phyloP scores from a whole-genome alignment of 2,888 invertebrate species.

The Idaea straminata region DNA sequence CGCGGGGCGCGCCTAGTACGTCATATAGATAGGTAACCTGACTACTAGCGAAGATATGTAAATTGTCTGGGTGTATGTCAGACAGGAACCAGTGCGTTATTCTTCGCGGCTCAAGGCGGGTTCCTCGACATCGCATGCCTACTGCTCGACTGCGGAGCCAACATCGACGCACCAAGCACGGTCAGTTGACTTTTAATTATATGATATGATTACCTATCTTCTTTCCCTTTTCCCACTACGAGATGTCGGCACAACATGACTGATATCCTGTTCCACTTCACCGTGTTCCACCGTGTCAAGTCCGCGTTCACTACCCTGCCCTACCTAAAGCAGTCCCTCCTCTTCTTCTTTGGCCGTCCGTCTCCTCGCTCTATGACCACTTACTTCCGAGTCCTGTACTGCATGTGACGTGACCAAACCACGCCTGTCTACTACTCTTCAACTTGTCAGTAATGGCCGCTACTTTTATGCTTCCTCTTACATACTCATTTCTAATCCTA shows the following conservation, averaged over 20 bases:
- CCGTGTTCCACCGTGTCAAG: too few species aligned
- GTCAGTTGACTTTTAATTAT: conserved; percentile 67
- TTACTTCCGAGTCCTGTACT: background rate
- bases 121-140: conserved; percentile 90
- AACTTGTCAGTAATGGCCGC: background rate
- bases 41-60: conserved; percentile 2
- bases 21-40: too few species aligned
- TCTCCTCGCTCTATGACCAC: background rate
- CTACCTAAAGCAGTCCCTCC: background rate
- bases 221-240: background rate
- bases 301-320: too few species aligned
- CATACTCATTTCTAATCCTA: background rate
- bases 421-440: too few species aligned
- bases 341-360: background rate
- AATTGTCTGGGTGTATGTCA: conserved; percentile 51
- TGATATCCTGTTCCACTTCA: too few species aligned
- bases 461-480: background rate
- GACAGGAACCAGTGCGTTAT: conserved; percentile 95
- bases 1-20: too few species aligned
- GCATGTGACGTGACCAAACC: too few species aligned
- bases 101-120: conserved; percentile 97
- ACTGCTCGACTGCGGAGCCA: conserved; percentile 88
- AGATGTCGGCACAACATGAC: background rate
- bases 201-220: background rate
- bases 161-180: conserved; percentile 88